Percentiles rank a stretch among this genome's conserved stretches.
Conservation (phyloP, 2,888 invertebrate species). For the Lasioglossum calceatum region DNA sequence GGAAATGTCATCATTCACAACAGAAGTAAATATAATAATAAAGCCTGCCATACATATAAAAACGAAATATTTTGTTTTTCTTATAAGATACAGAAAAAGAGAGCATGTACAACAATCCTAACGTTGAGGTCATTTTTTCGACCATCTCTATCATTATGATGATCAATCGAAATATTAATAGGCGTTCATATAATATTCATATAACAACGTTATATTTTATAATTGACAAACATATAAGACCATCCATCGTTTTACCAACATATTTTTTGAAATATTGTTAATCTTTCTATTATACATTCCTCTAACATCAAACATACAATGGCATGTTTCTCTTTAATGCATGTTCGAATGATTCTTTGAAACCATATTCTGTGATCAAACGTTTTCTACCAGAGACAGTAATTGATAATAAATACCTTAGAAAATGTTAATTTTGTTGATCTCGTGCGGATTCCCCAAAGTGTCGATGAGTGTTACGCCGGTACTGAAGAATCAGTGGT, state of each 20-base stretch:
- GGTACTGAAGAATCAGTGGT: conserved; percentile 37
- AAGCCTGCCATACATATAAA: not conserved
- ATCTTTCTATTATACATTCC: not conserved
- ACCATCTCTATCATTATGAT: not conserved
- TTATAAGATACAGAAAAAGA: not conserved
- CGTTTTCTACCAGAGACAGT: not conserved
- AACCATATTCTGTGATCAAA: not conserved
- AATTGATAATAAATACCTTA: not conserved
- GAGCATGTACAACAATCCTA: not conserved
- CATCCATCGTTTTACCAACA: not conserved
- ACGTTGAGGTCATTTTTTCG: not conserved
- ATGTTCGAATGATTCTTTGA: too few relatives aligned
- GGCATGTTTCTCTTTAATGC: not conserved
- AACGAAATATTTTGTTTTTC: not conserved
- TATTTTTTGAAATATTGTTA: not conserved
- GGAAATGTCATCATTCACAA: not conserved
- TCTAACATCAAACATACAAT: not conserved
- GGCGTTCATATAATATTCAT: not conserved
- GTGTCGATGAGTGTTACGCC: conserved; percentile 23
- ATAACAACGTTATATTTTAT: not conserved
- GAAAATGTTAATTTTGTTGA: not conserved
- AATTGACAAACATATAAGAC: not conserved
- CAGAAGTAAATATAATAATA: not conserved
- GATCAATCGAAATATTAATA: not conserved
- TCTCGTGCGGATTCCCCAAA: not conserved